Base-by-base conservation (phyloP, 2,888 invertebrate genomes). In the Hesperia comma region DNA sequence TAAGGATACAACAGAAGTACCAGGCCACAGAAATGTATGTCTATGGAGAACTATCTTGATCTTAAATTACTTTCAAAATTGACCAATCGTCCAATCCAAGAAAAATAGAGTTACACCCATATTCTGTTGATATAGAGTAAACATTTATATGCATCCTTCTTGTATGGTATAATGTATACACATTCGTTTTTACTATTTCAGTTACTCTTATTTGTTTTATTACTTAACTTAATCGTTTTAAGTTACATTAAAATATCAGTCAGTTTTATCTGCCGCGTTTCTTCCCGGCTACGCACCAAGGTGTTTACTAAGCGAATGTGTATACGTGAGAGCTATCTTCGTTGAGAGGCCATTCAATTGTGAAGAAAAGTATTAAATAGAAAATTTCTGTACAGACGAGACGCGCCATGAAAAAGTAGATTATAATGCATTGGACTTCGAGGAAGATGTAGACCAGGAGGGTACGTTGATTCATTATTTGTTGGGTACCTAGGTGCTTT, bases 371-470 rank as follows among this genome's bases (percentile, higher is more conserved):
- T 53, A 58, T 51, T 64, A 58, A 58, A 64, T 58, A 60, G 10
- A 46, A 51, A 58, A 66, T 61, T 68, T 68, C 56, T 76, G 80
- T 75, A 21, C 82, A 88, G 92, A 90, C 4, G 82, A 77, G 10
- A 80, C 90, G 1, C 85, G 83, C 1, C 88, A 86, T 43, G 90
- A 89, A 69, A 87, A 79, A 49, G 92, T 95, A 10, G 96, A 96
- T 77, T 95, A 96, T 83, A 96, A 96, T 77, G 96, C 96, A 0
- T 76, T 96, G 70, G 96, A 96, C 79, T 96, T 96, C 75, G 96
- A 96, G 78, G 94, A 94, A 72, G 94, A 95, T 63, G 87, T 93
- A 3, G 94, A 94, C 46, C 87, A 90, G 51, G 94, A 94, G 21
- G 92, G 92, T 91, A 70, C 40, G 69, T 51, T 33, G 14, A 12